Conservation (phyloP, 2,888 invertebrate species). For the Cerastoderma edule region DNA sequence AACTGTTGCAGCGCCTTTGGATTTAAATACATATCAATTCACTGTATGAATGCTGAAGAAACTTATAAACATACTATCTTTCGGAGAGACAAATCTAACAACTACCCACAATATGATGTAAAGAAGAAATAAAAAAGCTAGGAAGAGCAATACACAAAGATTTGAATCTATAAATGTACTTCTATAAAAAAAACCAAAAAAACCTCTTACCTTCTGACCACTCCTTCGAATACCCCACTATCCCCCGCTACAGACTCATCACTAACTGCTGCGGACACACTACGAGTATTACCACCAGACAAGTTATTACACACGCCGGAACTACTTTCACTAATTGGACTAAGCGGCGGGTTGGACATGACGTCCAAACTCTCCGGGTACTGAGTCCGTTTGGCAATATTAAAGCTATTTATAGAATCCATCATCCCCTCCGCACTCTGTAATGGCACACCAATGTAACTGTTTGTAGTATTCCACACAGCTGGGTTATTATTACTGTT, state of each 20-base stretch:
- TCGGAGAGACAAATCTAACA: no score
- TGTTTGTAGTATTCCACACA: background rate
- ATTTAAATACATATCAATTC: no score
- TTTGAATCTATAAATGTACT: background rate
- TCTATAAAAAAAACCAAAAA: slow-evolving; percentile 7
- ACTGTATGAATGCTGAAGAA: no score
- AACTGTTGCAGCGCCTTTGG: no score
- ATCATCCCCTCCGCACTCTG: background rate
- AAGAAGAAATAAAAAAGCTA: no score
- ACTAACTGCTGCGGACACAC: slow-evolving; percentile 97
- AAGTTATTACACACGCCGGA: slow-evolving; percentile 82
- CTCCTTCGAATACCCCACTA: slow-evolving; percentile 85
- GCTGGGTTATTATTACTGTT: slow-evolving; percentile 1
- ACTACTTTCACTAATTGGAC: slow-evolving; percentile 84
- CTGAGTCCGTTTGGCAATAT: slow-evolving; percentile 56
- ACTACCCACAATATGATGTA: no score
- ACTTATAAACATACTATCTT: no score
- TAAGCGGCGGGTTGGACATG: slow-evolving; percentile 72
- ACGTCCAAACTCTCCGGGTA: slow-evolving; percentile 58
- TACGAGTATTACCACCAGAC: slow-evolving; percentile 81
- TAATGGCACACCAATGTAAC: slow-evolving; percentile 13
- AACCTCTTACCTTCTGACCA: slow-evolving; percentile 80
- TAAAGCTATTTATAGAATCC: slow-evolving; percentile 24
- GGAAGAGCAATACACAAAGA: no score
- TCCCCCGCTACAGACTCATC: slow-evolving; percentile 97